phyloP scores from a whole-genome alignment of 2,113 vertebrate species.

The Tauraco erythrolophus region DNA sequence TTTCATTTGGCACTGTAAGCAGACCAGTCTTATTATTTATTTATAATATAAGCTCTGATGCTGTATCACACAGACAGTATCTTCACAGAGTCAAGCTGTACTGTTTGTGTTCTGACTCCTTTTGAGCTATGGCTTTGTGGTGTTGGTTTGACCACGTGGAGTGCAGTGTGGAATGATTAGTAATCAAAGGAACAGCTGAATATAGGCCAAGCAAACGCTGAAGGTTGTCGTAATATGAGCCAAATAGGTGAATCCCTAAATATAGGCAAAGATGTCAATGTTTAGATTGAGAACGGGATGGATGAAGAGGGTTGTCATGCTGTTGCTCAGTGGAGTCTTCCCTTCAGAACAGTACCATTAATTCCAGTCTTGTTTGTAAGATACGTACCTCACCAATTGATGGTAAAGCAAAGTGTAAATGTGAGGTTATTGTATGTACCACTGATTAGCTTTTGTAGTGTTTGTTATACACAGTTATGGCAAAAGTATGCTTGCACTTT shows the following conservation, averaged over 20 bases:
- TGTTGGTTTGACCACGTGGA: not conserved
- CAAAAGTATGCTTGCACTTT: not conserved
- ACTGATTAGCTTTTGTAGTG: not conserved
- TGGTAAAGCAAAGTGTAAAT: not conserved
- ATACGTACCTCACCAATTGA: not conserved
- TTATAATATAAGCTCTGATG: not conserved
- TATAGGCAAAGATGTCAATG: not conserved
- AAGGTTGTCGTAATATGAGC: not conserved
- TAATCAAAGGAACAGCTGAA: not conserved
- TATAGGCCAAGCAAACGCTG: not conserved
- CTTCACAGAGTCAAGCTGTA: not conserved
- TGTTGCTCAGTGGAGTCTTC: not conserved
- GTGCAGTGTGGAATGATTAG: not conserved
- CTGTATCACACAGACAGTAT: not conserved
- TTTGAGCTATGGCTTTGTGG: not conserved
- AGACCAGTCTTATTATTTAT: constrained; percentile 15
- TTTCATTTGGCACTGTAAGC: not conserved
- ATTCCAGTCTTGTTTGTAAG: not conserved
- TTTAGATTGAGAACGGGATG: not conserved
- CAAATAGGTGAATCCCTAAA: not conserved
- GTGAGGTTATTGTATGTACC: not conserved
- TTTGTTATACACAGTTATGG: not conserved
- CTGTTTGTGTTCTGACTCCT: not conserved
- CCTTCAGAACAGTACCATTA: not conserved
- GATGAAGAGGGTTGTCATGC: not conserved